Base-by-base conservation (phyloP, 2,113 vertebrate species). In the Verasper variegatus region DNA sequence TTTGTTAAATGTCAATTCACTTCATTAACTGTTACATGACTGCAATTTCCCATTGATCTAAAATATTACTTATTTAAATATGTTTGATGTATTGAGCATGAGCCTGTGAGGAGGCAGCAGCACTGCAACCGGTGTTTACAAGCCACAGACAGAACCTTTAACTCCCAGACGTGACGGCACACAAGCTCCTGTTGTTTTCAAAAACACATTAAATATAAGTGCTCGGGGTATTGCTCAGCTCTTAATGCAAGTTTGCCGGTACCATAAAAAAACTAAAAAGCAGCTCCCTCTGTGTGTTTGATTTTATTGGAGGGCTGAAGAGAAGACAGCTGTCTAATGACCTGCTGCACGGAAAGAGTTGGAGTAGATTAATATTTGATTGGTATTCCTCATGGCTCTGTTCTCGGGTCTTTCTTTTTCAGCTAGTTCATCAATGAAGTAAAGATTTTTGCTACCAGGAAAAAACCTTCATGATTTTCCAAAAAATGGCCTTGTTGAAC, bases 121-220 rank as follows among this genome's bases (percentile, higher is more conserved):
- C 47, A 26, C 14, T 10, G 10, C 31, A 40, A 24, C 47, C 17
- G 68, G 27, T 68, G 27, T 60, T 76, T 74, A 56, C 49, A 57
- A 64, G 23, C 31, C 31, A 42, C 21, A 23, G 23, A 80, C 18
- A 54, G 23, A 67, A 24, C 17, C 14, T 51, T 51, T 10, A 56
- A 20, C 23, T 62, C 57, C 31, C n/a, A 45, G 54, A 20, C 10
- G 24, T 27, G 5, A 14, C 2, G 35, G 18, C 51, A 26, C 49
- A 47, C 11, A 35, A 47, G 51, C 55, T 69, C 35, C 58, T 13
- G 26, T n/a, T 63, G 58, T 70, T 65, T 64, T 70, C 51, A 21
- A 71, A 58, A 71, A 65, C 23, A 27, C 15, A 57, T 68, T 57
- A 49, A 57, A 61, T 49, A 51, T 20, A 12, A 35, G 9, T 59